Evolutionary conservation across 2,888 invertebrate species (phyloP), one percentile per base, ranked within the genome.

Genomic region (Eupithecia vulgata): DNA sequence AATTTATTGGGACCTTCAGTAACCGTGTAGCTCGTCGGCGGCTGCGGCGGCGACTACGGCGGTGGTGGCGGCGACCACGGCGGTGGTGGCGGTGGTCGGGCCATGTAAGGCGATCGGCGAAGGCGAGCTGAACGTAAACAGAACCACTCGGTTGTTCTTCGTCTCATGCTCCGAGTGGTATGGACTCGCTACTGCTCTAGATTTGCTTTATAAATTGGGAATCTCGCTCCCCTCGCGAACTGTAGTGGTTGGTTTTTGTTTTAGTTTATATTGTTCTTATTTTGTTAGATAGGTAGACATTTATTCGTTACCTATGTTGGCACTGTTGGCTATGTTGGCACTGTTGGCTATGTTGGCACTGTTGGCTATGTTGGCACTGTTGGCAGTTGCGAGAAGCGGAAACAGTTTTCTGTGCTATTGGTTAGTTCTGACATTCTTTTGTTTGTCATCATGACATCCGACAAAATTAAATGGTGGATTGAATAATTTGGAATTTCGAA

Each of bases 81-180:
- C 12, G 40, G 40, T n/a, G n/a, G n/a, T n/a, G n/a, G 7, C 6
- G 2, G 8, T 1, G 48, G 48, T 0, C 6, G n/a, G 45, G 30
- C 30, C 1, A n/a, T 7, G 45, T 45, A 45, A 17, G 7, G 17
- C n/a, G 6, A 2, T n/a, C n/a, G 10, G 37, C 37, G 10, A 7
- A 8, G 40, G 12, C 34, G 21, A 4, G 42, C 40, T 61, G 17
- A 42, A 40, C 59, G 57, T 57, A 70, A 62, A 70, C 70, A 64
- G 70, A 25, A 48, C 57, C 65, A 70, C 66, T 65, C 65, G 57
- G 65, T 70, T 52, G 70, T 57, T 35, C 64, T 37, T 57, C 57
- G 65, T 66, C 57, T 70, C 42, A 30, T 59, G 48, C 30, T 35
- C 21, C 35, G 12, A 30, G 45, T 37, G 15, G 17, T 25, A 0